Evolutionary conservation across 2,797 vertebrate species (phyloP), one percentile per base, ranked within the genome.

Genomic region (Melanotaenia maccullochi): DNA sequence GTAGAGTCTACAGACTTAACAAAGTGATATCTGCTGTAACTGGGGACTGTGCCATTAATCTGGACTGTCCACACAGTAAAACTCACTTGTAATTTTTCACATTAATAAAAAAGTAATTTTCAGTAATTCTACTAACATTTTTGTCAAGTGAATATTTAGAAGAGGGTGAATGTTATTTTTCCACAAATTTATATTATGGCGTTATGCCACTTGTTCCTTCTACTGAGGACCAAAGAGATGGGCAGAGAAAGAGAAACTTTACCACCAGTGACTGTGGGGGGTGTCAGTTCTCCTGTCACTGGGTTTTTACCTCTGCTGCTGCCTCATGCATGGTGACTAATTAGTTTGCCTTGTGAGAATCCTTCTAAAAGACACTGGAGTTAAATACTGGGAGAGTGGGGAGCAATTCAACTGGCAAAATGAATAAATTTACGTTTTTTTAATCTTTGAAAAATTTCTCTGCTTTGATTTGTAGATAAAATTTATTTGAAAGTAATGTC

Each of bases 301-400:
- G 67, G 79, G 88, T 81, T 83, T 61, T 73, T 84, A 88, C 87
- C 87, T 86, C 92, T 93, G 90, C 91, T 93, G 91, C 81, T 78
- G 72, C 90, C 90, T 87, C 61, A 68, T 68, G 83, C 88, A 82
- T 11, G 86, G 92, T 85, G 85, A 81, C 78, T 77, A 62, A 57
- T 76, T 87, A 69, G 90, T 94, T 93, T 94, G 92, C 90, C 91
- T 94, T 90, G 88, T 92, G 87, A 91, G 84, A 93, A 88, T 82
- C 76, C 63, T 81, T 83, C 75, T 47, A 47, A 83, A 65, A 51
- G 12, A 82, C 69, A 71, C 58, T 57, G 56, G 73, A 73, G 64
- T 68, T 60, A 49, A 52, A 79, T 81, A 70, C 7, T 24, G 74
- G 42, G 62, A 73, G 66, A 68, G 47, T 30, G 64, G 74, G 79